Conservation (phyloP, 2,113 vertebrate genomes). For the Daboia siamensis region DNA sequence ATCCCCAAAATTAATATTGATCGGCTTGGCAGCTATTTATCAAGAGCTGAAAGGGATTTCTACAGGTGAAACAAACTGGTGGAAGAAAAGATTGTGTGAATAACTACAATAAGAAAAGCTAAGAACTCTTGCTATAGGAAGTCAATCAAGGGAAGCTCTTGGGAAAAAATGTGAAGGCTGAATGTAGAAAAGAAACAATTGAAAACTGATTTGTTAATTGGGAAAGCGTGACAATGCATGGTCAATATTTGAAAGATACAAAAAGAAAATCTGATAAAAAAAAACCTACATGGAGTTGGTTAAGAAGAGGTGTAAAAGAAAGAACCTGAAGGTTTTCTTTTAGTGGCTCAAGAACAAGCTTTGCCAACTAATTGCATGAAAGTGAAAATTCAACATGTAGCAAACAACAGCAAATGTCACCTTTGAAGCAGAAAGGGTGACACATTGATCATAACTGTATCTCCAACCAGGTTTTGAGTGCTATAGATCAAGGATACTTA, state of each 20-base stretch:
- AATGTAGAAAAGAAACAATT: neutral
- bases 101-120: neutral
- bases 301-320: too few relatives aligned
- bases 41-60: neutral
- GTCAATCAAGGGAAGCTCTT: neutral
- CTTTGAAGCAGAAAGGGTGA: neutral
- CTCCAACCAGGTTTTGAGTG: neutral
- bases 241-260: neutral
- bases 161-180: neutral
- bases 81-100: neutral
- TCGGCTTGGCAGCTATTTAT: neutral
- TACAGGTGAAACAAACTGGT: neutral
- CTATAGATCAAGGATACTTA: neutral
- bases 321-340: too few relatives aligned
- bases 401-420: neutral
- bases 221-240: neutral
- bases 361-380: neutral
- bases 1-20: neutral
- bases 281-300: too few relatives aligned
- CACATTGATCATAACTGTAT: neutral
- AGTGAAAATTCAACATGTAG: neutral
- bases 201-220: neutral
- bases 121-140: neutral
- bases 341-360: too few relatives aligned
- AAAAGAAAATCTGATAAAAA: too few relatives aligned